phyloP scores from a whole-genome alignment of 2,888 invertebrate genomes.

The Cataglyphis altisquamis region DNA sequence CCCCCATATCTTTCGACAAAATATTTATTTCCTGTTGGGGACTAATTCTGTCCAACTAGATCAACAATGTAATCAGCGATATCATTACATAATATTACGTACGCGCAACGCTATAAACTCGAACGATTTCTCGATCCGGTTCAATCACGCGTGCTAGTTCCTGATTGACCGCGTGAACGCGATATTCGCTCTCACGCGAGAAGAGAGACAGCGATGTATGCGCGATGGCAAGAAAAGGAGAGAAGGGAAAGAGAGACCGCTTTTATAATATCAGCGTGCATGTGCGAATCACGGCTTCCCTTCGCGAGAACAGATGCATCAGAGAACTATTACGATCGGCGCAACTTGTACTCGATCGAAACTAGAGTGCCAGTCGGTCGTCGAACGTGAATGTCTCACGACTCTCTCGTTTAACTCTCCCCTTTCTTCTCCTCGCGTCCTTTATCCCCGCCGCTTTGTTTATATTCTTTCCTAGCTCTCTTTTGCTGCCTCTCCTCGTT shows the following conservation, averaged over 20 bases:
- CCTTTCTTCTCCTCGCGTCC: not conserved
- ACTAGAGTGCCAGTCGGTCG: slow-evolving; percentile 71
- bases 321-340: slow-evolving; percentile 42
- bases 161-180: slow-evolving; percentile 35
- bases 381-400: slow-evolving; percentile 79
- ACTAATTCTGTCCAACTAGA: slow-evolving; percentile 10
- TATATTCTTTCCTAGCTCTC: slow-evolving; percentile 22
- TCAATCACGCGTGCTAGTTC: slow-evolving; percentile 20
- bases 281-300: slow-evolving; percentile 40
- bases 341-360: slow-evolving; percentile 63
- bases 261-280: not conserved
- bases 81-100: slow-evolving; percentile 34
- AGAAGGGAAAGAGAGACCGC: not conserved
- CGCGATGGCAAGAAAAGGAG: not conserved
- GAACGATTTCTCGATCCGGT: slow-evolving; percentile 8
- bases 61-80: not conserved
- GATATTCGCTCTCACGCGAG: slow-evolving; percentile 51
- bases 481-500: slow-evolving; percentile 55
- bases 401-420: slow-evolving; percentile 66
- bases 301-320: slow-evolving; percentile 22
- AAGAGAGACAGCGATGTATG: slow-evolving; percentile 22
- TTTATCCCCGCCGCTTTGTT: slow-evolving; percentile 43
- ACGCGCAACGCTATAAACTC: not conserved
- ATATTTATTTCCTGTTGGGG: not conserved
- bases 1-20: not conserved